These are phyloP conservation scores for Penaeus indicus DNA, from an alignment of 1,140 invertebrate genomes.

Conservation along the genomic window DNA sequence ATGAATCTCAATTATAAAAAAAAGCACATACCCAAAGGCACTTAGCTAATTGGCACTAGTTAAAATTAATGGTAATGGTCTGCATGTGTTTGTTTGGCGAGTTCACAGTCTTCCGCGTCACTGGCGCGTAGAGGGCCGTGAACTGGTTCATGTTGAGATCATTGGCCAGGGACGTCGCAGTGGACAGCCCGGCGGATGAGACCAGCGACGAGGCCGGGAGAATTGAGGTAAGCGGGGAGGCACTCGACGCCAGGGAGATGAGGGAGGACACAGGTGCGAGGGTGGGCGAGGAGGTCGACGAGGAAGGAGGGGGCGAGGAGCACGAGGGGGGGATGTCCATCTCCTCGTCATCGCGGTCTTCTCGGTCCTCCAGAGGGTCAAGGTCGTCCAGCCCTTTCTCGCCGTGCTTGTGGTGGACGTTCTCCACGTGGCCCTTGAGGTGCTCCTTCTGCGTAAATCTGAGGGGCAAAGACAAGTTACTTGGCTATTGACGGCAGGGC, in stretches of 20 bases:
- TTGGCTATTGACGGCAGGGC: too few species aligned
- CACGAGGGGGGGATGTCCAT: slow-evolving; percentile 31
- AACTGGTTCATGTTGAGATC: slow-evolving; percentile 60
- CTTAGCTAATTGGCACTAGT: slow-evolving; percentile 44
- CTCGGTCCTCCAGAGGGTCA: slow-evolving; percentile 39
- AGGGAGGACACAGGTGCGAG: slow-evolving; percentile 54
- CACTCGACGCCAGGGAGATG: slow-evolving; percentile 48
- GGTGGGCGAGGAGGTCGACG: slow-evolving; percentile 39
- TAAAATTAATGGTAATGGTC: slow-evolving; percentile 65
- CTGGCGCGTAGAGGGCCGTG: slow-evolving; percentile 57
- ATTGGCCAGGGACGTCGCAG: slow-evolving; percentile 32
- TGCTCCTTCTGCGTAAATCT: slow-evolving; percentile 66
- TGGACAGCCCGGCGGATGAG: slow-evolving; percentile 19
- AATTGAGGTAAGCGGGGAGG: slow-evolving; percentile 44
- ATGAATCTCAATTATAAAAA: too few species aligned
- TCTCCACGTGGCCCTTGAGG: slow-evolving; percentile 65
- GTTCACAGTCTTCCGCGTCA: slow-evolving; percentile 63
- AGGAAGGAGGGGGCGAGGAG: slow-evolving; percentile 24
- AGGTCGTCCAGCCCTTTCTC: slow-evolving; percentile 51
- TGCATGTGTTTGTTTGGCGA: slow-evolving; percentile 65
- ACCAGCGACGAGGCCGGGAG: slow-evolving; percentile 27
- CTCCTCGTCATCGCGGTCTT: slow-evolving; percentile 49
- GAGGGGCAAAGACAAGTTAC: not conserved
- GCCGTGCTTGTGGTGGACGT: slow-evolving; percentile 63
- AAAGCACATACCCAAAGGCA: slow-evolving; percentile 4